A percentile compares a stretch with the other conserved stretches of the same genome.
Evolutionary conservation across 2,113 vertebrate species (phyloP).

Genomic region (Centropus bengalensis): DNA sequence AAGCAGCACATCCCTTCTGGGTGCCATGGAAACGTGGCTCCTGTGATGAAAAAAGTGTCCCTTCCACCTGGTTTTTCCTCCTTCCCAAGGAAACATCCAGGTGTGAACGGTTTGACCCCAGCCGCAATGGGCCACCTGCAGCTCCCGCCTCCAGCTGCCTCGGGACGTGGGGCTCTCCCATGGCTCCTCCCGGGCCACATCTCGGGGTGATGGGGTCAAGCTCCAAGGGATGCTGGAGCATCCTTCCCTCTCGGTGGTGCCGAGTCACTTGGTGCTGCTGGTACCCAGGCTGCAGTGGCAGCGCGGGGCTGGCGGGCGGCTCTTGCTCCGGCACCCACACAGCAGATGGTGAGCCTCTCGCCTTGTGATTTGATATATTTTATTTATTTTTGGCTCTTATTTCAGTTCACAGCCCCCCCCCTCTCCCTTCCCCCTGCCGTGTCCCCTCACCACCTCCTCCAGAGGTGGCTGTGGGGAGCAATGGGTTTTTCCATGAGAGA

Average conservation of each 20-base stretch:
- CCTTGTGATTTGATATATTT: not conserved
- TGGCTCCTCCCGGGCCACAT: accelerated
- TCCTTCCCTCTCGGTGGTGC: not conserved
- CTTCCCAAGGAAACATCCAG: constrained; percentile 17
- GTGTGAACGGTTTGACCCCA: constrained; percentile 29
- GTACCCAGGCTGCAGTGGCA: not conserved
- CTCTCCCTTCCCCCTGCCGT: not conserved
- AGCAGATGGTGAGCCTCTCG: constrained; percentile 66
- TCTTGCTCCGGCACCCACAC: constrained; percentile 28
- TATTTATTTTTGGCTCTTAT: constrained; percentile 34
- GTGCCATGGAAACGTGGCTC: constrained; percentile 74
- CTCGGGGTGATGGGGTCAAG: not conserved
- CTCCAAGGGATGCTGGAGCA: not conserved
- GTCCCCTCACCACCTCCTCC: not conserved
- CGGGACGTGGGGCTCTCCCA: accelerated
- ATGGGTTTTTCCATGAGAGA: not conserved
- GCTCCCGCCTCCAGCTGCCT: not conserved
- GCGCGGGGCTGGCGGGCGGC: not conserved
- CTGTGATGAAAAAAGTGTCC: not conserved
- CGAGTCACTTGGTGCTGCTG: not conserved
- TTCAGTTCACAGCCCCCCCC: not conserved
- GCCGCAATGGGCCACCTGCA: accelerated
- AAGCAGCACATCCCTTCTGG: constrained; percentile 55
- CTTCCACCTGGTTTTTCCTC: constrained; percentile 61
- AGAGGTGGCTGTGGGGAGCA: accelerated